phyloP scores from a whole-genome alignment of 1,140 invertebrate species.

The Papilio polytes region DNA sequence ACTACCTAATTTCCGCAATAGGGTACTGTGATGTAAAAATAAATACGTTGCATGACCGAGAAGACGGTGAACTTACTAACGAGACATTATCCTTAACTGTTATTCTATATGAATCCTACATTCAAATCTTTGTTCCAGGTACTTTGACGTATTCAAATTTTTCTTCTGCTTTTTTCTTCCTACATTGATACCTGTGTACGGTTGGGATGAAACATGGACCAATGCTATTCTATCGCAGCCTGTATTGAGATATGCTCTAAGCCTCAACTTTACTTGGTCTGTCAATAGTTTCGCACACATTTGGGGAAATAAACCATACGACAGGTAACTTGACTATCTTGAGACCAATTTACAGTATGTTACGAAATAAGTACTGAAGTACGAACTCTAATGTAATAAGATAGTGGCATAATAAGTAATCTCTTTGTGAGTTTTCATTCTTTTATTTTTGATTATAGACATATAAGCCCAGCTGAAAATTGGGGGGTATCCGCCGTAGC shows the following conservation, averaged over 20 bases:
- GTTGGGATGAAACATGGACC: conserved; percentile 89
- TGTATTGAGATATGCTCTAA: conserved; percentile 89
- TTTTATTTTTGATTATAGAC: conserved; percentile 77
- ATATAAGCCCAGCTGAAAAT: conserved; percentile 87
- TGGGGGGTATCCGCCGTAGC: conserved; percentile 84
- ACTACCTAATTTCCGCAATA: too few species aligned
- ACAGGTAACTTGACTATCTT: conserved; percentile 84
- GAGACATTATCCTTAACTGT: too few species aligned
- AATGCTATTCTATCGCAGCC: conserved; percentile 86
- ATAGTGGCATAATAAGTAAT: neutral
- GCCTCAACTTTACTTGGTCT: conserved; percentile 94
- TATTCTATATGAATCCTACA: too few species aligned
- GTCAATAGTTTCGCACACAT: conserved; percentile 95
- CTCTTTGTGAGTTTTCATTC: too few species aligned
- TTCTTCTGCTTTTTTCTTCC: conserved; percentile 91
- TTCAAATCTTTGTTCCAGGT: conserved; percentile 79
- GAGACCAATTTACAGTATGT: neutral
- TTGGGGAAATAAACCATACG: conserved; percentile 92
- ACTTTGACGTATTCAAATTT: conserved; percentile 89
- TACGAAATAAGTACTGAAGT: too few species aligned
- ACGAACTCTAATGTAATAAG: too few species aligned
- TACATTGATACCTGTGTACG: conserved; percentile 88
- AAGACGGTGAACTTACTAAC: too few species aligned
- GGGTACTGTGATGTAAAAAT: too few species aligned
- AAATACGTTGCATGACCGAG: too few species aligned